Evolutionary conservation across 1,140 invertebrate species (phyloP).

Genomic region (Caenorhabditis latens): DNA sequence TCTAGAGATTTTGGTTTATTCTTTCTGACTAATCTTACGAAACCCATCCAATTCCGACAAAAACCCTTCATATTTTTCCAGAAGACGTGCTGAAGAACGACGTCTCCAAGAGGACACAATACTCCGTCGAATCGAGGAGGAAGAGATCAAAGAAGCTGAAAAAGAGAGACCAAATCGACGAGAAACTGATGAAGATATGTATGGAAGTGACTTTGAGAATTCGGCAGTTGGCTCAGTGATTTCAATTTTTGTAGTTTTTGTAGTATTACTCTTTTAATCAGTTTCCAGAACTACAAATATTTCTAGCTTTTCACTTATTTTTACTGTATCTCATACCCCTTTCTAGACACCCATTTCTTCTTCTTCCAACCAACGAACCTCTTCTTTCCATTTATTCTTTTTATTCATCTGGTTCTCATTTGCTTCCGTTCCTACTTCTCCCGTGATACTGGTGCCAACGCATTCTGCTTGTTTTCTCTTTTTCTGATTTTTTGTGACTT

Average conservation of each 20-base stretch:
- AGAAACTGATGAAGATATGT: constrained; percentile 23
- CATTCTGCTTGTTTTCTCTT: constrained; percentile 44
- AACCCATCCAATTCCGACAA: background rate
- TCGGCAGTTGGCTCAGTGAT: background rate
- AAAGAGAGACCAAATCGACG: constrained; percentile 21
- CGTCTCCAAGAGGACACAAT: constrained; percentile 54
- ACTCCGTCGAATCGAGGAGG: constrained; percentile 53
- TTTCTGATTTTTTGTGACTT: background rate
- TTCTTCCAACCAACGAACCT: constrained; percentile 33
- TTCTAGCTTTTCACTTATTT: background rate
- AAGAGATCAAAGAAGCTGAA: constrained; percentile 47
- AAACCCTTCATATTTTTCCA: constrained; percentile 21
- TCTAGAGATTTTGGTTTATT: background rate
- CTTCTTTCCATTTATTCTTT: background rate
- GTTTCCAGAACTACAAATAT: no score
- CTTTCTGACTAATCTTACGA: background rate
- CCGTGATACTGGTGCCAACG: constrained; percentile 44
- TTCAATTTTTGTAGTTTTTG: background rate
- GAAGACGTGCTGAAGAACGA: constrained; percentile 39
- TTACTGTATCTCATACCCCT: background rate
- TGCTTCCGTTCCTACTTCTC: constrained; percentile 34
- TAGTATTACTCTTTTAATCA: background rate
- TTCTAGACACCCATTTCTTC: background rate
- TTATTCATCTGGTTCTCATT: constrained; percentile 20
- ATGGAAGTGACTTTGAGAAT: constrained; percentile 19